A percentile compares a stretch with the other conserved stretches of the same genome.
Evolutionary conservation across 1,140 invertebrate species (phyloP).

Genomic region (Aporrectodea caliginosa): DNA sequence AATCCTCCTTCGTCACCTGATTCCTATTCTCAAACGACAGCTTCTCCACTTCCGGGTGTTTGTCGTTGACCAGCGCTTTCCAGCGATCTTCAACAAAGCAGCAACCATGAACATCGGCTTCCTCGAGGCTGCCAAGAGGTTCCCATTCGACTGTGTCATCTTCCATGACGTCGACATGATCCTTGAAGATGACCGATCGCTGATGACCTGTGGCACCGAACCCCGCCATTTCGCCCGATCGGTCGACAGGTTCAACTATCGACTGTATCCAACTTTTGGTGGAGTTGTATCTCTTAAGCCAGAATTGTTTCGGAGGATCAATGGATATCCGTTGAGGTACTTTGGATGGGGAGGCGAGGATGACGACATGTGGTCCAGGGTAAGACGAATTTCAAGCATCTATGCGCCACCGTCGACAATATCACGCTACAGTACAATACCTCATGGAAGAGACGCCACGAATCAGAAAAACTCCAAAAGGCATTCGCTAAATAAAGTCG

Average conservation of each 20-base stretch:
- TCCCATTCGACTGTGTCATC: constrained; percentile 77
- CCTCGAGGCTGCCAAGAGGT: constrained; percentile 62
- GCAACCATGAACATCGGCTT: constrained; percentile 88
- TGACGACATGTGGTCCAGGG: constrained; percentile 21
- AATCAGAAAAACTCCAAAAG: not conserved
- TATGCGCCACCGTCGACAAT: not conserved
- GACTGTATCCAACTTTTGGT: constrained; percentile 21
- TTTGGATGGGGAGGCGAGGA: constrained; percentile 35
- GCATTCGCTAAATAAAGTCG: not conserved
- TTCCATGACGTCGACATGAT: constrained; percentile 90
- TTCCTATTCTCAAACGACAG: constrained; percentile 81
- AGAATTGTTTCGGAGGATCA: constrained; percentile 29
- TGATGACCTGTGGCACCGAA: constrained; percentile 69
- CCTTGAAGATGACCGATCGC: constrained; percentile 80
- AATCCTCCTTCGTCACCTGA: constrained; percentile 78
- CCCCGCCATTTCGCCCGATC: not conserved
- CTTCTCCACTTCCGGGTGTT: constrained; percentile 82
- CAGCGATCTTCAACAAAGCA: constrained; percentile 78
- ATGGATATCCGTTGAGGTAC: constrained; percentile 32
- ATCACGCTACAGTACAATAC: not conserved
- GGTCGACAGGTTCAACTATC: not conserved
- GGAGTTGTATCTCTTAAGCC: constrained; percentile 29
- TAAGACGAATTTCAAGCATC: not conserved
- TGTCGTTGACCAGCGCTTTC: constrained; percentile 71
- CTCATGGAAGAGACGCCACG: not conserved